These are phyloP conservation scores for Drepanosiphum platanoidis DNA, from an alignment of 2,888 invertebrate genomes.

Conservation along the genomic window DNA sequence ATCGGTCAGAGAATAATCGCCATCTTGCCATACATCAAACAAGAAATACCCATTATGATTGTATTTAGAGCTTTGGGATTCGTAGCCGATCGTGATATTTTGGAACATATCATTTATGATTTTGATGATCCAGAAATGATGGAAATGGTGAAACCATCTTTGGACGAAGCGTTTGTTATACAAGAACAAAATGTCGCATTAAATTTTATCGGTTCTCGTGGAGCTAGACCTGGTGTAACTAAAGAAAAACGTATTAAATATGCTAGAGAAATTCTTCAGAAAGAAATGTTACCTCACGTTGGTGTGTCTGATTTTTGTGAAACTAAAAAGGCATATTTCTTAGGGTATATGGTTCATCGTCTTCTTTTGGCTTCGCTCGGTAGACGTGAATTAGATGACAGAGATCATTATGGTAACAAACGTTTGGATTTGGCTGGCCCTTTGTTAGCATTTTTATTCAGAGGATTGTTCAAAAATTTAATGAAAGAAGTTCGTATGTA, in stretches of 20 bases:
- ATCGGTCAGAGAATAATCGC: constrained; percentile 98
- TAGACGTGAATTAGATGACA: constrained; percentile 96
- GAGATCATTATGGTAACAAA: constrained; percentile 99
- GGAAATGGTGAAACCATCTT: constrained; percentile 99
- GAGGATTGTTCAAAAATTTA: constrained; percentile 94
- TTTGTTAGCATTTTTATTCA: constrained; percentile 93
- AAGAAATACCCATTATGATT: constrained; percentile 99
- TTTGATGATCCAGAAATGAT: constrained; percentile 99
- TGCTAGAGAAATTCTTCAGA: constrained; percentile 98
- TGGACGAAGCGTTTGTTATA: constrained; percentile 99
- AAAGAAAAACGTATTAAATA: constrained; percentile 99
- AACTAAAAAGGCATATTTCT: constrained; percentile 98
- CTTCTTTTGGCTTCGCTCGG: constrained; percentile 92
- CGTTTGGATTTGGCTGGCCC: constrained; percentile 97
- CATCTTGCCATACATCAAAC: constrained; percentile 97
- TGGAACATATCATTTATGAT: constrained; percentile 99
- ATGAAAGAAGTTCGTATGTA: constrained; percentile 98
- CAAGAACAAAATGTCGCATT: constrained; percentile 99
- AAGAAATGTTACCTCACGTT: constrained; percentile 99
- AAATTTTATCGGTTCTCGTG: constrained; percentile 98
- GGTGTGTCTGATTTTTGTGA: constrained; percentile 99
- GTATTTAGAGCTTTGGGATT: constrained; percentile 99
- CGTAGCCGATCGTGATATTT: constrained; percentile 98
- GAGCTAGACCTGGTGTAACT: constrained; percentile 96
- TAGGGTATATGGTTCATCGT: constrained; percentile 99